Base-by-base conservation (phyloP, 2,113 vertebrate genomes). In the Zapus hudsonius region DNA sequence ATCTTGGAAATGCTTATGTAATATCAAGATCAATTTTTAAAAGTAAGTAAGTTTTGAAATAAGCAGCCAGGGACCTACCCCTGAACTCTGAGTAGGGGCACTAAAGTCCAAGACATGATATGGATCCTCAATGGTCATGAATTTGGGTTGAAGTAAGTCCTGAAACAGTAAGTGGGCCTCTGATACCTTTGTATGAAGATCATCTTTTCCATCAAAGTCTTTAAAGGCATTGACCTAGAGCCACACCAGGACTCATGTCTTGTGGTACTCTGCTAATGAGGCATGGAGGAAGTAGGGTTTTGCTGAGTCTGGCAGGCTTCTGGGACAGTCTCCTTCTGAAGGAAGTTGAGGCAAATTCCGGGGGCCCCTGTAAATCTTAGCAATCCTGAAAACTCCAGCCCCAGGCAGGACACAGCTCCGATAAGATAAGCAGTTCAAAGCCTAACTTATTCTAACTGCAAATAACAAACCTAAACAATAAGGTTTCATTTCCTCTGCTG, bases 21-120 rank as follows among this genome's bases (percentile, higher is more conserved):
- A 47, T 69, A 91, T 78, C 29, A 44, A 81, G 16, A 22, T 17
- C n/a, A 79, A 36, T 69, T 91, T 81, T 72, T 29, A 36, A 86
- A 93, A 83, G 55, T 75, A 93, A 83, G 55, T 75, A 42, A 91
- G 73, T 73, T 83, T 89, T 91, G 67, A 78, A 59, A 5, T 52
- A 42, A 86, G 76, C 69, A 44, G 33, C 23, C 55, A 84, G 90
- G 36, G 69, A 23, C 52, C 42, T 92, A 12, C n/a, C 47, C 76
- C 38, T 66, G 44, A 84, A 59, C 52, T 67, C 52, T 33, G 69
- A 76, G 78, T 96, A 92, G 64, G 23, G 42, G 7, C 20, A 47
- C 27, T 17, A 55, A 89, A 83, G 80, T 36, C 55, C 86, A 72
- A 81, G 44, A 38, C 23, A 29, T 67, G 31, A 44, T 61, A 11